Conservation (phyloP, 2,113 vertebrate species). For the Nesoenas mayeri region DNA sequence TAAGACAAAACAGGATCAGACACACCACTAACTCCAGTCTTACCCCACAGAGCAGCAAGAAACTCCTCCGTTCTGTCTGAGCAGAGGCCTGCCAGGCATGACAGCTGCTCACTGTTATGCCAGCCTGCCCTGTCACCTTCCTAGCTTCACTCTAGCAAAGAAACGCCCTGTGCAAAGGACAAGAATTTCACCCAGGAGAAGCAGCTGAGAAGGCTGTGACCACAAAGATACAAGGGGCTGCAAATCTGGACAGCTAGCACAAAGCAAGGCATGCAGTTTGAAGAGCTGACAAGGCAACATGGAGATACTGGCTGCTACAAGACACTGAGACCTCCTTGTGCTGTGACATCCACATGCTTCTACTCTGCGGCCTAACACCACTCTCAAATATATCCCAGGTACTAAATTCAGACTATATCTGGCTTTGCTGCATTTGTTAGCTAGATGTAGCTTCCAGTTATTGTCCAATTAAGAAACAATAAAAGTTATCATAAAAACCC, state of each 20-base stretch:
- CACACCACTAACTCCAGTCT: neutral
- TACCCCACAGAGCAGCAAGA: neutral
- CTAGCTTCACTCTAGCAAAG: neutral
- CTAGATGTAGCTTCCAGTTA: neutral
- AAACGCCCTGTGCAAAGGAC: neutral
- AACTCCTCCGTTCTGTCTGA: neutral
- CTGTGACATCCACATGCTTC: neutral
- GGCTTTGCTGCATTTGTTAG: neutral
- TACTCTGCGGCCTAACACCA: neutral
- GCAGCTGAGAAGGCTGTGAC: neutral
- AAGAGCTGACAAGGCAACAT: neutral
- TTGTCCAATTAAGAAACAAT: conserved; percentile 7
- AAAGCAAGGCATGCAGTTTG: neutral
- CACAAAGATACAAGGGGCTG: neutral
- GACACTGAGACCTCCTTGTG: neutral
- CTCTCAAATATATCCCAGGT: neutral
- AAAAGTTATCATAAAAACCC: conserved; percentile 10
- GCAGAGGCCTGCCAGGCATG: neutral
- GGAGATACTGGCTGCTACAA: neutral
- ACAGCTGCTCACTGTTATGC: neutral
- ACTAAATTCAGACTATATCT: neutral
- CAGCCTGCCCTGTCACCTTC: neutral
- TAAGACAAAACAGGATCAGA: neutral
- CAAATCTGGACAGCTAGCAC: neutral
- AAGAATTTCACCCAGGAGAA: neutral